Base-by-base conservation (phyloP, 2,888 invertebrate species). In the Belgica antarctica region DNA sequence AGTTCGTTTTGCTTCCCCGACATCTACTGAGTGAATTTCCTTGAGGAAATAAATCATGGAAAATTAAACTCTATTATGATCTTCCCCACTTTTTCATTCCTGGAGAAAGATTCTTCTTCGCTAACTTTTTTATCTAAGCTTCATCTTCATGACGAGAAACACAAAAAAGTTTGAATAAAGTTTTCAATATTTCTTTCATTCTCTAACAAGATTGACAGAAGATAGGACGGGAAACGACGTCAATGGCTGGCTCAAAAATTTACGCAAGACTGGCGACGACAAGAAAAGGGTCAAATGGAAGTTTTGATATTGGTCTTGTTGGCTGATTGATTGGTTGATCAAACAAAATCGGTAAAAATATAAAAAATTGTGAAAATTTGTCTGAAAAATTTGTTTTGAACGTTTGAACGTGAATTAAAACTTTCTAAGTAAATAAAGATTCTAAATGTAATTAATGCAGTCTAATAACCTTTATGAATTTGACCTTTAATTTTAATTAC, bases 1-100 rank as follows among this genome's bases (percentile, higher is more conserved):
- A 46, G 15, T n/a, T 17, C 5, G 5, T 31, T 31, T 31, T 31
- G 5, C 17, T 22, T 52, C 22, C 4, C 22, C 17, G 61, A 15
- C 61, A 15, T 28, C 24, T n/a, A 61, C 22, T 61, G 25, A 61
- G 61, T 61, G 28, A 24, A 34, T 22, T 62, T 62, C 31, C 31
- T 62, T 52, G 31, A 22, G 62, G 34, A 62, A 62, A 62, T 62
- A 34, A 62, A 62, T 62, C 62, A 31, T 31, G 34, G 34, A 34
- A 62, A 62, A 34, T 34, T 62, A 62, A 34, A 19, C 36, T 62
- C 25, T 24, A n/a, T 46, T 46, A n/a, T n/a, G n/a, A n/a, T 12
- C 46, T 19, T 57, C 17, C n/a, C 61, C 41, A n/a, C 8, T 27
- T 61, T 24, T 61, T 27, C 27, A 27, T 12, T 28, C 12, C 17